Conservation (phyloP, 2,888 invertebrate species). For the Pseudanteris insignis region DNA sequence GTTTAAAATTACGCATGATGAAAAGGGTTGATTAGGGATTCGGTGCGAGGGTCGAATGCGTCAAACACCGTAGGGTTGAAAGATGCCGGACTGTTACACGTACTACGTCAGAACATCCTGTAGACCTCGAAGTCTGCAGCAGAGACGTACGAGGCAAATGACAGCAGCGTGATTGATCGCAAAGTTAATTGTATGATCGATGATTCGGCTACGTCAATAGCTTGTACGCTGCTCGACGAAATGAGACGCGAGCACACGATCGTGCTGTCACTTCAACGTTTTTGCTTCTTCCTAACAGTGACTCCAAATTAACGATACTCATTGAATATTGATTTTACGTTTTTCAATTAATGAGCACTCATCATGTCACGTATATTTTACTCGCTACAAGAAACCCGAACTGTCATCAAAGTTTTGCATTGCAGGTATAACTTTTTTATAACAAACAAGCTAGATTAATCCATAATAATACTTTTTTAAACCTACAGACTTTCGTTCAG, state of each 20-base stretch:
- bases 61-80: conserved; percentile 48
- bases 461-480: too few species aligned
- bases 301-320: conserved; percentile 4
- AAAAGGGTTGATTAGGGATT: conserved; percentile 67
- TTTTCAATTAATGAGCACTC: too few species aligned
- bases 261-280: conserved; percentile 5
- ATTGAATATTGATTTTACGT: not conserved
- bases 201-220: conserved; percentile 67
- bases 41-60: conserved; percentile 61
- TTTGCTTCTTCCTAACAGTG: conserved; percentile 17
- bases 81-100: conserved; percentile 54
- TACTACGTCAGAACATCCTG: conserved; percentile 42
- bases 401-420: too few species aligned
- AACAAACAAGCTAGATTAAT: too few species aligned
- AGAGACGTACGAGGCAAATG: conserved; percentile 64
- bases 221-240: conserved; percentile 19
- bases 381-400: too few species aligned
- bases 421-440: too few species aligned
- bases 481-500: too few species aligned
- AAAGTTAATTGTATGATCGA: conserved; percentile 82
- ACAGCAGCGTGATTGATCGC: conserved; percentile 78
- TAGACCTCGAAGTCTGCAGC: conserved; percentile 41
- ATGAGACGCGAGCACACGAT: conserved; percentile 12
- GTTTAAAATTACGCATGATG: conserved; percentile 63
- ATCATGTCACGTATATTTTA: too few species aligned